phyloP scores from a whole-genome alignment of 2,113 vertebrate species.

The Gavia stellata region DNA sequence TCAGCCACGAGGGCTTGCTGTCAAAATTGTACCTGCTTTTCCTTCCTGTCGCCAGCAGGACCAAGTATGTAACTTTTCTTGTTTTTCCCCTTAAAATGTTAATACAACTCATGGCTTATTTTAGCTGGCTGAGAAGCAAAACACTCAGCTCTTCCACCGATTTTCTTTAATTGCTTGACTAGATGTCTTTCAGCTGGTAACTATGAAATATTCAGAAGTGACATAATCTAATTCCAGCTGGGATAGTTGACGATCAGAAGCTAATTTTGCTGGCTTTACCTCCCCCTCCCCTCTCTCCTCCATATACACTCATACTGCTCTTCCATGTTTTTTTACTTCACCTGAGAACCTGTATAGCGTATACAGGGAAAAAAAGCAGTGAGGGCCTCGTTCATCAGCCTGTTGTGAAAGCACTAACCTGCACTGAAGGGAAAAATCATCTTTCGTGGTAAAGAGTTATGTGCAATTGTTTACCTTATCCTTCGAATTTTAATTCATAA shows the following conservation, averaged over 20 bases:
- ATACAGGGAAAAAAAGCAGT: not conserved
- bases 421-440: not conserved
- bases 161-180: conserved; percentile 25
- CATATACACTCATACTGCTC: not conserved
- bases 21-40: not conserved
- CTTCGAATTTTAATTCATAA: conserved; percentile 28
- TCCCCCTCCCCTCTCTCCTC: not conserved
- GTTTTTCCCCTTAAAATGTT: not conserved
- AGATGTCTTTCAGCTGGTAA: conserved; percentile 19
- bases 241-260: not conserved
- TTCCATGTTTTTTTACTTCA: not conserved
- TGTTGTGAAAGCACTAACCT: not conserved
- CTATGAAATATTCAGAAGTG: conserved; percentile 14
- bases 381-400: not conserved
- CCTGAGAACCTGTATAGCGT: not conserved
- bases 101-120: not conserved
- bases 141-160: not conserved
- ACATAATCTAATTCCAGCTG: conserved; percentile 6
- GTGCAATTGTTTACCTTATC: not conserved
- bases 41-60: not conserved
- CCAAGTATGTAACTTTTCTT: not conserved
- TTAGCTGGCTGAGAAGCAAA: not conserved
- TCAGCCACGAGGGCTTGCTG: accelerated
- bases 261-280: not conserved
- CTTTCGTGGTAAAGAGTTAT: accelerated